Base-by-base conservation (phyloP, 2,113 vertebrate genomes). In the Cephalopholis sonnerati region DNA sequence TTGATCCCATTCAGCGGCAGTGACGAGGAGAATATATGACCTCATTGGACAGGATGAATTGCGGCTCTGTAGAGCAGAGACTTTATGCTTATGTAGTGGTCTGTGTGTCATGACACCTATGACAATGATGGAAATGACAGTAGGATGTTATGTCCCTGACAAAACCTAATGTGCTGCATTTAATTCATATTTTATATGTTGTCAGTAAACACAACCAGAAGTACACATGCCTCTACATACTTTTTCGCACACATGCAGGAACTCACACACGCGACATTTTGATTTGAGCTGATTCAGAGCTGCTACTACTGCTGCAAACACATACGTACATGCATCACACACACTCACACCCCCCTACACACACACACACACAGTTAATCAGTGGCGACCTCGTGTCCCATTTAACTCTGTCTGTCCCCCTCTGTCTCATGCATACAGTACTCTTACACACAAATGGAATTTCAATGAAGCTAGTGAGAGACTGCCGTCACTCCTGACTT, bases 401-500 rank as follows among this genome's bases (percentile, higher is more conserved):
- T 80, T 64, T 68, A 66, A 59, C 62, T 65, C 44, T 67, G 61
- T 29, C 68, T 17, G 25, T 72, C 50, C 3, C 41, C 50, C 66
- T 39, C 54, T 48, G 65, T 76, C 74, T 72, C 61, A 58, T 72
- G 70, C 69, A 16, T 62, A 79, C 63, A 44, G 41, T 44, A 55
- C 58, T 48, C 68, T 57, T 72, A 65, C 71, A 70, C 58, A 51
- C 46, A 77, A 48, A 65, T 68, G 50, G 22, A 85, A 69, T 87
- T 73, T 76, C 75, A 77, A 20, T 74, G 58, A 84, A 20, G 13
- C 41, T 15, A 17, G 54, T 61, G 73, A 77, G 74, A 79, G 73
- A 75, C 79, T 51, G 72, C n/a, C 66, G 22, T 82, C 65, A 67
- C 80, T 85, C 25, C 74, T 2, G 46, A 77, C 81, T 87, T 78